Evolutionary conservation across 2,888 invertebrate species (phyloP), one percentile per base, ranked within the genome.

Genomic region (Drosophila recens): DNA sequence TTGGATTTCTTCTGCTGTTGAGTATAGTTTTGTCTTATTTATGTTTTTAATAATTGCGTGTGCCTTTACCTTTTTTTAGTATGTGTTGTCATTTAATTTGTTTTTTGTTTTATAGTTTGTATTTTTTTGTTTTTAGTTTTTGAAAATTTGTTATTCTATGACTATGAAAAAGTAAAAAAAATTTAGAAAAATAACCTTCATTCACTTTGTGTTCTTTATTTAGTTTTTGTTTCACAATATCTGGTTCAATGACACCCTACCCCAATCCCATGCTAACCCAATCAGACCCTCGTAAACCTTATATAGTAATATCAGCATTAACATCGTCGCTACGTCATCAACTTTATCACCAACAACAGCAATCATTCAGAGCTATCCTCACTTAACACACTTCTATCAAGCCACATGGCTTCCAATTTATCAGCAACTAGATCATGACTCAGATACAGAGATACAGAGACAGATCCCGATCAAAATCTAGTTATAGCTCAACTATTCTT

Each of bases 111-210:
- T 23, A 49, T 43, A 43, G 53, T 59, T 56, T 64, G 43, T 13
- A 62, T 61, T 61, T 54, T 36, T 67, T 65, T 64, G 40, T 27
- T 48, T 63, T 61, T 66, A 49, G 52, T 61, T 53, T 69, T 76
- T 76, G 77, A 54, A 89, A 84, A 90, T 90, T 90, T 90, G 89
- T 90, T 90, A 90, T 90, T 90, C 89, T 90, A 90, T 86, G 89
- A 86, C 84, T 90, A 90, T 90, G 90, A 90, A 87, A 89, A 87
- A 89, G 85, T 89, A 84, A 87, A 90, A 87, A 87, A 90, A 90
- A 81, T 87, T 90, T 87, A 87, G 84, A 87, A 87, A 87, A 87
- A 87, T 87, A 87, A 90, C 87, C 89, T 74, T 82, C 83, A 67
- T 85, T 85, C 81, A 80, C 73, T 86, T 88, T 80, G 83, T 80